A percentile compares a stretch with the other conserved stretches of the same genome.
Evolutionary conservation across 2,113 vertebrate species (phyloP).

Genomic region (Halcyon senegalensis): DNA sequence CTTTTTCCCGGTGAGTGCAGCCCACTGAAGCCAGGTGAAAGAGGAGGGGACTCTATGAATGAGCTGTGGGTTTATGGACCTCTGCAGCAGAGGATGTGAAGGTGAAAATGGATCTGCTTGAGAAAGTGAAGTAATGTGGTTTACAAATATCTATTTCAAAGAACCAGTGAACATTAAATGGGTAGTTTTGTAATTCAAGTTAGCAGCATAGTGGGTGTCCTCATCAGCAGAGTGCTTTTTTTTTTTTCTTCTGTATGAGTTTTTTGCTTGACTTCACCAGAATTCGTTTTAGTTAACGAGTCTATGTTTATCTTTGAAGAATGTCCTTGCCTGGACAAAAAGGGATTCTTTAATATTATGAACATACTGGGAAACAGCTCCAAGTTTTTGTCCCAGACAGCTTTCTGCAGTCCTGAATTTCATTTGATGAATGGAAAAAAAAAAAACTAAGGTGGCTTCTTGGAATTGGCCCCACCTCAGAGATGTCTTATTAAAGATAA

Average conservation of each 20-base stretch:
- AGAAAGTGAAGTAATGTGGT: background rate
- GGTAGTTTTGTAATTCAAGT: background rate
- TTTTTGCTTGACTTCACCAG: slow-evolving; percentile 10
- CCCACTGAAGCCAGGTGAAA: background rate
- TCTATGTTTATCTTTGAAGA: background rate
- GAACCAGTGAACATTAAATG: background rate
- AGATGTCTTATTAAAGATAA: background rate
- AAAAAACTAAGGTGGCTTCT: background rate
- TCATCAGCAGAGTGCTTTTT: background rate
- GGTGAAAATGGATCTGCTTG: background rate
- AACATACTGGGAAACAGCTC: background rate
- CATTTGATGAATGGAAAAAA: background rate
- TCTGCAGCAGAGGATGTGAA: background rate
- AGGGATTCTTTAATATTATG: background rate
- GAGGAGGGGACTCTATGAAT: background rate
- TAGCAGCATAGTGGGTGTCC: background rate
- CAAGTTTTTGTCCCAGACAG: background rate
- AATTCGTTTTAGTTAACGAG: background rate
- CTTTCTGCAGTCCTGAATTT: background rate
- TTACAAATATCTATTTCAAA: background rate
- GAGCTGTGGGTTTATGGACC: background rate
- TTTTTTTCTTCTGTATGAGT: background rate
- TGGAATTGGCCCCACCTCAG: background rate
- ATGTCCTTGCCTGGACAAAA: background rate
- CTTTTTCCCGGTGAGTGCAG: slow-evolving; percentile 75